Evolutionary conservation across 2,113 vertebrate species (phyloP).

Genomic region (Dolichotis patagonum): DNA sequence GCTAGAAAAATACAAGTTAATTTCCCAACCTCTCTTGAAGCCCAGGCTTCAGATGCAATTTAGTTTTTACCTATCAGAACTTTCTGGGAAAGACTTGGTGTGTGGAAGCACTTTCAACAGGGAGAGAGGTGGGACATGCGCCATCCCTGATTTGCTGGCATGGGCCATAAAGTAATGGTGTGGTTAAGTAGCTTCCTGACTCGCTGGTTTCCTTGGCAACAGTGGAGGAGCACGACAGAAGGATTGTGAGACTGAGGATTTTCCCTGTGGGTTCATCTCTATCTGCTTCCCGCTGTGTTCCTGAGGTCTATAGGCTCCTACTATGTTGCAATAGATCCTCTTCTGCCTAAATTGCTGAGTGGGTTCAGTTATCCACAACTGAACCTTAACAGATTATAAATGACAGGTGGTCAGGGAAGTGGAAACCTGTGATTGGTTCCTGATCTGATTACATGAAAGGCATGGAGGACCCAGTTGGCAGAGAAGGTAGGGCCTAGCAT

Average conservation of each 20-base stretch:
- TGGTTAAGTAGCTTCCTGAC: neutral
- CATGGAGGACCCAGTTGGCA: neutral
- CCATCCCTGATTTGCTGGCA: accelerated
- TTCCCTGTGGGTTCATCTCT: neutral
- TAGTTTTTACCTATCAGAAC: neutral
- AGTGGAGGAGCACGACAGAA: neutral
- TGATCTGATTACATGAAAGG: neutral
- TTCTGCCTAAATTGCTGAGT: neutral
- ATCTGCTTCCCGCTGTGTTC: neutral
- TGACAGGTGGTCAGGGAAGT: neutral
- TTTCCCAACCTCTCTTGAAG: neutral
- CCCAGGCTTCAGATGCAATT: neutral
- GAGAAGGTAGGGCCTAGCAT: neutral
- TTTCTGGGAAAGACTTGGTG: neutral
- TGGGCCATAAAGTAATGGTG: neutral
- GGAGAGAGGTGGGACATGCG: neutral
- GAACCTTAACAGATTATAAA: neutral
- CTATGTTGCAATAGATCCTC: neutral
- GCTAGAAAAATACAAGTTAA: neutral
- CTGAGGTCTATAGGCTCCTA: neutral
- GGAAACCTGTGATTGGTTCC: neutral
- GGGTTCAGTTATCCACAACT: neutral
- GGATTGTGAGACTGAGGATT: neutral
- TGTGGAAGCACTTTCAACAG: neutral
- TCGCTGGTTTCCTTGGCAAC: conserved; percentile 35